These are phyloP conservation scores for Oithona nana DNA, from an alignment of 2,888 invertebrate species.

Conservation along the genomic window DNA sequence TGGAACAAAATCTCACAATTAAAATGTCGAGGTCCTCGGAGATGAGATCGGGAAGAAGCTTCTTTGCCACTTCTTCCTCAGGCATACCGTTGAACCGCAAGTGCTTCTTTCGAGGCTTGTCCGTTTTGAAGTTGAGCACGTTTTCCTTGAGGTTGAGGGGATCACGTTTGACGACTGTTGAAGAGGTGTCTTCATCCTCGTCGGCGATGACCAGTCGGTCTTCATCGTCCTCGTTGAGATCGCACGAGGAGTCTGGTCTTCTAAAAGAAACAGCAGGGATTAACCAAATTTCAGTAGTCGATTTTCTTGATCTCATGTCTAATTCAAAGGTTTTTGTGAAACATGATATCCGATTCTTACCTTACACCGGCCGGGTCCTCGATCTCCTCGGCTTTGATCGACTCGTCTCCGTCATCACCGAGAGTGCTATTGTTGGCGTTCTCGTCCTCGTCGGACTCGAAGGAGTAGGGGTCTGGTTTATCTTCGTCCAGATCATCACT, in stretches of 20 bases:
- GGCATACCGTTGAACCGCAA: constrained; percentile 86
- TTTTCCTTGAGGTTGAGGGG: background rate
- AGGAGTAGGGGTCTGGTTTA: background rate
- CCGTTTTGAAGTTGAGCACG: background rate
- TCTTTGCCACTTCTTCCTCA: constrained; percentile 82
- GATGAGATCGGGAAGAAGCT: constrained; percentile 84
- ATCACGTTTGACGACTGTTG: background rate
- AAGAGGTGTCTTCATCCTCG: background rate
- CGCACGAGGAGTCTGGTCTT: background rate
- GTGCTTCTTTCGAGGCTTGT: constrained; percentile 25
- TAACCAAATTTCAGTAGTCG: constrained; percentile 8
- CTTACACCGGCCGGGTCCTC: no score
- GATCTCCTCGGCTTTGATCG: no score
- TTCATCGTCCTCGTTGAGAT: background rate
- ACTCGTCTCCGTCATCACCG: no score
- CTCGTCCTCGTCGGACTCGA: background rate
- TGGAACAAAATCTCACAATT: no score
- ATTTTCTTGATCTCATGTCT: no score
- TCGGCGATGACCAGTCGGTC: constrained; percentile 13
- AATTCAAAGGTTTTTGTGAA: no score
- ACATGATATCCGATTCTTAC: no score
- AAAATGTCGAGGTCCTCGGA: constrained; percentile 86
- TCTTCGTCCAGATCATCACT: background rate
- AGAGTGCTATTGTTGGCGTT: no score
- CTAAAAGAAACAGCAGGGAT: background rate